A percentile compares a stretch with the other conserved stretches of the same genome.
These are phyloP conservation scores for Chymomyza amoena DNA, from an alignment of 2,888 invertebrate genomes.

Conservation along the genomic window DNA sequence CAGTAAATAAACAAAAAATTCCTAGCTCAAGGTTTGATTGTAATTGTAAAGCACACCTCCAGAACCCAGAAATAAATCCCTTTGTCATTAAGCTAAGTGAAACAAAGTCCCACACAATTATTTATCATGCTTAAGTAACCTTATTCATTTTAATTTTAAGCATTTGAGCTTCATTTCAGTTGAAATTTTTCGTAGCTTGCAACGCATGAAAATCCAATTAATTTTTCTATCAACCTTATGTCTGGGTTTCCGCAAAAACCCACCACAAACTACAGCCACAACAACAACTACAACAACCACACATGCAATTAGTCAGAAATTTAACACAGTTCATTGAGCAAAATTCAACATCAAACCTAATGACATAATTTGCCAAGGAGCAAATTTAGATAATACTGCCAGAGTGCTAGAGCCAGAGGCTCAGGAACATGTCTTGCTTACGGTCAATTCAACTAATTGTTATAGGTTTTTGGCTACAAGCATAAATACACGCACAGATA, in stretches of 20 bases:
- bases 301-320: constrained; percentile 65
- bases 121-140: not conserved
- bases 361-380: constrained; percentile 62
- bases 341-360: constrained; percentile 59
- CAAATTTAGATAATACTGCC: constrained; percentile 33
- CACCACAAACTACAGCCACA: not conserved
- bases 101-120: not conserved
- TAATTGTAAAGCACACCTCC: no score
- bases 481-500: constrained; percentile 3
- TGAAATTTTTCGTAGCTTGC: not conserved
- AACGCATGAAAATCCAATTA: constrained; percentile 59
- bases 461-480: constrained; percentile 30
- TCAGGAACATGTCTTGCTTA: constrained; percentile 21
- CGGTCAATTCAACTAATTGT: constrained; percentile 51
- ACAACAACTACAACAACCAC: not conserved
- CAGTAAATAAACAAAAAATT: no score
- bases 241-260: not conserved
- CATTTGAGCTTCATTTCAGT: not conserved
- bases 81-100: no score
- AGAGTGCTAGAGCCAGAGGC: not conserved
- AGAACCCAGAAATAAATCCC: no score
- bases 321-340: constrained; percentile 63
- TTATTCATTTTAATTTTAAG: not conserved
- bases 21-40: no score
- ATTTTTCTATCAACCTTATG: constrained; percentile 49